phyloP scores from a whole-genome alignment of 2,113 vertebrate genomes.

The Peromyscus leucopus region DNA sequence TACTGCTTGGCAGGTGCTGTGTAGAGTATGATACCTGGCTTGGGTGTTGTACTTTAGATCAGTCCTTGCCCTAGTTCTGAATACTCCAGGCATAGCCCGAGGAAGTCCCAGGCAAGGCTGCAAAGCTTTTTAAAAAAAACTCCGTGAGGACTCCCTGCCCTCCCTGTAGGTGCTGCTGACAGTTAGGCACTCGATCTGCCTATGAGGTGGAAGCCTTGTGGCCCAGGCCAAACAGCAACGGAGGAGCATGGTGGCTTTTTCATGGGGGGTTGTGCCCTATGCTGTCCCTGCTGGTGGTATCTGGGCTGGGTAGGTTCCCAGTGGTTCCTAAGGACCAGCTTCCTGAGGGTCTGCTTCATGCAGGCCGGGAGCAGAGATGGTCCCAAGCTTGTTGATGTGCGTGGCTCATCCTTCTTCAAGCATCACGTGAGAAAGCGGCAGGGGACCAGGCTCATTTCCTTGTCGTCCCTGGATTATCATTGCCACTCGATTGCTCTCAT shows the following conservation, averaged over 20 bases:
- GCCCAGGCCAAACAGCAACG: background rate
- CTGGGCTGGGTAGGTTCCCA: background rate
- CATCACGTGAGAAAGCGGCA: background rate
- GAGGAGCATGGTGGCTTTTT: background rate
- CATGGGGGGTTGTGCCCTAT: background rate
- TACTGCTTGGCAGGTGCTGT: background rate
- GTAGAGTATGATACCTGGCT: background rate
- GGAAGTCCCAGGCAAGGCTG: background rate
- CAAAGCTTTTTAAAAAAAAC: background rate
- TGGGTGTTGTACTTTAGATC: background rate
- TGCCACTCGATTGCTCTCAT: too few species aligned
- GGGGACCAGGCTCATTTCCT: background rate
- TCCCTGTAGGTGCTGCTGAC: accelerated
- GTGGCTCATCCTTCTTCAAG: background rate
- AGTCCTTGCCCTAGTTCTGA: background rate
- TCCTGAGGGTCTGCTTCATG: background rate
- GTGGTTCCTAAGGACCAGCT: background rate
- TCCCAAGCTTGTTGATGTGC: background rate
- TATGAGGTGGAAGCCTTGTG: background rate
- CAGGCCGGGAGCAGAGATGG: background rate
- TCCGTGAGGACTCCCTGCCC: background rate
- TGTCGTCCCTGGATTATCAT: too few species aligned
- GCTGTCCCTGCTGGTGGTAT: background rate
- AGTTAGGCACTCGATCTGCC: background rate
- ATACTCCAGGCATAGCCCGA: background rate